These are phyloP conservation scores for Ramphastos sulfuratus DNA, from an alignment of 2,113 vertebrate genomes.

Conservation along the genomic window DNA sequence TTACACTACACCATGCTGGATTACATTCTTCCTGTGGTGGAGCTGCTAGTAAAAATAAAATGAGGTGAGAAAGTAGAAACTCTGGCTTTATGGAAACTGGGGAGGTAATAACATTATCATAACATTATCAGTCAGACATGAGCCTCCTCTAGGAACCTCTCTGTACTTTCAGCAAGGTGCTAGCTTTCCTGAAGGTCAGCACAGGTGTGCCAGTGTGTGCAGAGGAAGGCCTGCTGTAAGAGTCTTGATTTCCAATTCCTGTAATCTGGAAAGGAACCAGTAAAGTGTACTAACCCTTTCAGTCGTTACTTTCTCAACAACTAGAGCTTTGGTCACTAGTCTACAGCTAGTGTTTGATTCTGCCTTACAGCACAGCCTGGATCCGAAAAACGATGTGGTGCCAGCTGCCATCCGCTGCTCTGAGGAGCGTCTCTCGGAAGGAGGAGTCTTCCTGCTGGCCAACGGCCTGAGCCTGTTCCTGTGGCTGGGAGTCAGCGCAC, in stretches of 20 bases:
- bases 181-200: not conserved
- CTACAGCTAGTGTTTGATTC: not conserved
- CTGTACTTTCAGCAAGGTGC: not conserved
- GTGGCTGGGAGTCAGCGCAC: conserved; percentile 86
- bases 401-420: conserved; percentile 87
- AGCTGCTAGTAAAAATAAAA: not conserved
- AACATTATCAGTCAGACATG: not conserved
- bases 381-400: conserved; percentile 66
- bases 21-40: not conserved
- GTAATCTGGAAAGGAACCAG: not conserved
- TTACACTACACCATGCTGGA: not conserved
- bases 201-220: not conserved
- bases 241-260: not conserved
- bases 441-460: conserved; percentile 88
- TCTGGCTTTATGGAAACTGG: not conserved
- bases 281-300: not conserved
- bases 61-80: not conserved
- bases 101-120: not conserved
- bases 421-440: conserved; percentile 86
- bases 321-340: not conserved
- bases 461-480: conserved; percentile 87
- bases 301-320: not conserved
- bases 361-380: conserved; percentile 81
- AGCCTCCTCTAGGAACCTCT: not conserved
- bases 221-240: not conserved